Percentiles rank a stretch among this genome's conserved stretches.
These are phyloP conservation scores for Drosophila saltans DNA, from an alignment of 1,140 invertebrate genomes.

Conservation along the genomic window DNA sequence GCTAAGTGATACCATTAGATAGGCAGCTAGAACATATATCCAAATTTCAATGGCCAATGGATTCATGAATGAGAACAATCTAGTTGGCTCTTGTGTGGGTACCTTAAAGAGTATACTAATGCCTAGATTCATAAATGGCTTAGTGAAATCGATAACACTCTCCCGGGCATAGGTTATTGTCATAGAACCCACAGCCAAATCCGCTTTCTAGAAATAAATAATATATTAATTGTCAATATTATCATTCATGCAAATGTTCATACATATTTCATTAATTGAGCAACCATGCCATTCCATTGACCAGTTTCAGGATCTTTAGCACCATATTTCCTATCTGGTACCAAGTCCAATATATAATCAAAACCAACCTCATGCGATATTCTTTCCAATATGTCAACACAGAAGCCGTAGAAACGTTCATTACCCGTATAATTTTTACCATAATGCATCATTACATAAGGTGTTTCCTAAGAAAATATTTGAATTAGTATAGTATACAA, in stretches of 20 bases:
- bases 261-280: conserved; percentile 81
- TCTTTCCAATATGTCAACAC: conserved; percentile 95
- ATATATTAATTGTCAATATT: too few species aligned
- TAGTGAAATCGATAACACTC: conserved; percentile 97
- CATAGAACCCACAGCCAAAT: conserved; percentile 95
- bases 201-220: conserved; percentile 86
- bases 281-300: conserved; percentile 96
- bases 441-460: conserved; percentile 97
- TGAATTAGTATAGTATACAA: not conserved
- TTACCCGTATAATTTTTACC: conserved; percentile 94
- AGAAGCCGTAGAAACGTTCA: conserved; percentile 97
- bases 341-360: conserved; percentile 94
- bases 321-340: conserved; percentile 97
- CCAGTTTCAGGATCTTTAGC: conserved; percentile 94
- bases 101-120: conserved; percentile 95
- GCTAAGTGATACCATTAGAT: conserved; percentile 94
- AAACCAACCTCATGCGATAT: conserved; percentile 95
- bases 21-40: conserved; percentile 96
- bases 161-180: conserved; percentile 96
- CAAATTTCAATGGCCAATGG: conserved; percentile 97
- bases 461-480: conserved; percentile 89
- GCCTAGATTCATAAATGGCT: conserved; percentile 95
- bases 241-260: not conserved
- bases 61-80: conserved; percentile 97
- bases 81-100: conserved; percentile 93